Evolutionary conservation across 2,113 vertebrate species (phyloP), one percentile per base, ranked within the genome.

Genomic region (Stegastes partitus): DNA sequence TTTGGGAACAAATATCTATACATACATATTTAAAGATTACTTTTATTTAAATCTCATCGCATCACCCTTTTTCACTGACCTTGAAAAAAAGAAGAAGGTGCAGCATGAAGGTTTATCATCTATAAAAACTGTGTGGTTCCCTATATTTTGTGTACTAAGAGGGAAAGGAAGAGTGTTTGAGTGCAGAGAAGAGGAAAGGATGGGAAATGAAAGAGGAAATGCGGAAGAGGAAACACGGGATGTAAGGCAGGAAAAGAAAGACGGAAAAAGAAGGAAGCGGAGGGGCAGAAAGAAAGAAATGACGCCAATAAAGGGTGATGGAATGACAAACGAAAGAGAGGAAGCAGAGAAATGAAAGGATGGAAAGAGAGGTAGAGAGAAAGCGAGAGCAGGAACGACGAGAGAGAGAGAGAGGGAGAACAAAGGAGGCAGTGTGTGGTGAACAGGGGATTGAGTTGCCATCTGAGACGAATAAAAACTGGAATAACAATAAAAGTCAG

Each of bases 391-490:
- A 25, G 68, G 80, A 81, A 63, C 51, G 25, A 31, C n/a, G n/a
- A n/a, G n/a, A n/a, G 8, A 7, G 28, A 55, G 58, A 68, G 26
- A 53, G 65, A n/a, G 65, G 16, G 79, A 59, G 84, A 92, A 93
- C 90, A 93, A 93, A 92, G 89, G 81, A 88, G 86, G 86, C 79
- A 92, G 90, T 92, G 90, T 93, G 90, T 67, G 79, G 82, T 64
- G 83, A 79, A 83, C 84, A 62, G 86, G 78, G 87, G 89, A 90
- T 77, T 56, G 80, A 84, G 82, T 68, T 26, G 80, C 91, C 92
- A 92, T 92, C 90, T 93, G 91, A 92, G 89, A 92, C 82, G 79
- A 90, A 93, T 93, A 91, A 92, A 93, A 90, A 91, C n/a, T 89
- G 72, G 84, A 93, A 91, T 82, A 91, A 92, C 91, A 92, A 91